Evolutionary conservation across 1,140 invertebrate species (phyloP).

Genomic region (Palaemon carinicauda): DNA sequence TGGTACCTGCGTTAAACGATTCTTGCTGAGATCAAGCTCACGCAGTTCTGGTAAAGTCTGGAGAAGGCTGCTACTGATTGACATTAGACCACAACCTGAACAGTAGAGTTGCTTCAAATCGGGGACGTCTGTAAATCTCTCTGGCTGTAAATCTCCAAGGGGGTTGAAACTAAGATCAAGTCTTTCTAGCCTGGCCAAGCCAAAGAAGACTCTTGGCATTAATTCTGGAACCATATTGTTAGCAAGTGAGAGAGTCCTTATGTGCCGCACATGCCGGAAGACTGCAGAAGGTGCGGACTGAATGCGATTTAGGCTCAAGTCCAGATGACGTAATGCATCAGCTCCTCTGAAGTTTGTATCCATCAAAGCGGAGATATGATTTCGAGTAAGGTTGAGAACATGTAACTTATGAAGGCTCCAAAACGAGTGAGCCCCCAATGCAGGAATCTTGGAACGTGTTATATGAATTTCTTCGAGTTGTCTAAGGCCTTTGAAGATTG

Average conservation of each 20-base stretch:
- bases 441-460: constrained; percentile 77
- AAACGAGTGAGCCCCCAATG: constrained; percentile 80
- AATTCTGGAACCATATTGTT: constrained; percentile 76
- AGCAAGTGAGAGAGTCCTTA: constrained; percentile 75
- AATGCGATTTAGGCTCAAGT: constrained; percentile 68
- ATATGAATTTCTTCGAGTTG: constrained; percentile 79
- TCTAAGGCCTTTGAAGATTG: constrained; percentile 75
- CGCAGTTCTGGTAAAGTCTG: constrained; percentile 66
- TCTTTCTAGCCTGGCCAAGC: constrained; percentile 72
- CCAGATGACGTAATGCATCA: constrained; percentile 64
- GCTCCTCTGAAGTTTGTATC: constrained; percentile 66
- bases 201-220: constrained; percentile 74
- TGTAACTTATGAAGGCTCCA: constrained; percentile 76
- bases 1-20: constrained; percentile 74
- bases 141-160: constrained; percentile 74
- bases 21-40: constrained; percentile 79
- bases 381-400: constrained; percentile 77
- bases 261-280: constrained; percentile 73
- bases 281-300: constrained; percentile 72
- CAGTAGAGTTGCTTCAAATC: constrained; percentile 74
- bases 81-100: constrained; percentile 73
- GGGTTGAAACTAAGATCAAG: constrained; percentile 81
- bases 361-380: constrained; percentile 76
- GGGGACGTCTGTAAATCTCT: constrained; percentile 79
- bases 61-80: constrained; percentile 76